phyloP scores from a whole-genome alignment of 1,140 invertebrate species.

The Acromyrmex echinatior region DNA sequence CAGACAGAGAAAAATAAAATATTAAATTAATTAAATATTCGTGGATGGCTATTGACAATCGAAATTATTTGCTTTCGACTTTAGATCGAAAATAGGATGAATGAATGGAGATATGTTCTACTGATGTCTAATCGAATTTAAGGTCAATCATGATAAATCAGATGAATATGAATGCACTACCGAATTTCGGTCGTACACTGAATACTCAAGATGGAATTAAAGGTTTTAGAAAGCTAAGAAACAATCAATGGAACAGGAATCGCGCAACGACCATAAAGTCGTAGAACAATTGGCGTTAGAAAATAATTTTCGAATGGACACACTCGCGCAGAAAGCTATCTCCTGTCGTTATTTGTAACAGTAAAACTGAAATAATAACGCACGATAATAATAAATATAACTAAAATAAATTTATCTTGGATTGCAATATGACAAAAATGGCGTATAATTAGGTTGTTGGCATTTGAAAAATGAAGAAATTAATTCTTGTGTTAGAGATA shows the following conservation, averaged over 20 bases:
- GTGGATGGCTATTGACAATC: neutral
- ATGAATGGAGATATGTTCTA: neutral
- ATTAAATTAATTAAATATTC: neutral
- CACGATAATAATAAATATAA: neutral
- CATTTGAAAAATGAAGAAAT: neutral
- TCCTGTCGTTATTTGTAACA: neutral
- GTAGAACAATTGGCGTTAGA: neutral
- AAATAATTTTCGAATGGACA: neutral
- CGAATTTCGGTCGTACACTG: constrained; percentile 78
- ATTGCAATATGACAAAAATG: neutral
- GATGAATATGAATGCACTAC: neutral
- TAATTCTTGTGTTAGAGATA: neutral
- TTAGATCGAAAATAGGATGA: constrained; percentile 1
- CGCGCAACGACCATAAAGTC: neutral
- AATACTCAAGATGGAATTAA: constrained; percentile 80
- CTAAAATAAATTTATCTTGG: neutral
- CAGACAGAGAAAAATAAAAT: neutral
- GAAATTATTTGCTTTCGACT: neutral
- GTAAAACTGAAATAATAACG: neutral
- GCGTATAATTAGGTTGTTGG: neutral
- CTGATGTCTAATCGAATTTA: neutral
- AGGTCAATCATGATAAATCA: constrained; percentile 16
- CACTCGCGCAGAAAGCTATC: neutral
- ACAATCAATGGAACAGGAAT: constrained; percentile 44
- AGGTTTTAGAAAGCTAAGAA: constrained; percentile 81